Conservation (phyloP, 2,888 invertebrate species). For the Lithophane semibrunnea region DNA sequence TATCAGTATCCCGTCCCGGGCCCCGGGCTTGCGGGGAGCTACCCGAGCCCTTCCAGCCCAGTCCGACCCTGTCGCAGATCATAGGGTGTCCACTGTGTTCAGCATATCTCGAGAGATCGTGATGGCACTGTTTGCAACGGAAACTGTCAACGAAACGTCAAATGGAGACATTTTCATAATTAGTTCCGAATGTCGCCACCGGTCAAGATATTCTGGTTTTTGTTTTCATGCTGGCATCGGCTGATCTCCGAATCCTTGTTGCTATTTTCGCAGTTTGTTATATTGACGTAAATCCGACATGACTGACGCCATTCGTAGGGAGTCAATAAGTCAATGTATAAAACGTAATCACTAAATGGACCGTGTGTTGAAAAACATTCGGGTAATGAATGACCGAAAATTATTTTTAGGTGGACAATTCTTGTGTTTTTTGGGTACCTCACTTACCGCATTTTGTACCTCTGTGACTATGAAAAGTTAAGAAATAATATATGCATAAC, state of each 20-base stretch:
- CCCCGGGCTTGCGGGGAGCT: no score
- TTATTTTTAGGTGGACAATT: slow-evolving; percentile 1
- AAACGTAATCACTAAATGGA: slow-evolving; percentile 19
- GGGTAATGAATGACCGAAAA: slow-evolving; percentile 12
- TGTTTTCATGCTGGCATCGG: slow-evolving; percentile 21
- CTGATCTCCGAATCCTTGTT: slow-evolving; percentile 34
- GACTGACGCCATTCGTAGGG: slow-evolving; percentile 40
- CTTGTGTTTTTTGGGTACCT: not conserved
- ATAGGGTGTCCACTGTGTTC: not conserved
- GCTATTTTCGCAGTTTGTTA: slow-evolving; percentile 49
- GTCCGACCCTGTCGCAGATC: slow-evolving; percentile 33
- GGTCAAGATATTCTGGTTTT: not conserved
- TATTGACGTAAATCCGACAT: slow-evolving; percentile 32
- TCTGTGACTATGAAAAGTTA: not conserved
- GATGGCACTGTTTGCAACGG: not conserved
- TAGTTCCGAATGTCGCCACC: not conserved
- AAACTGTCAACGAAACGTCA: slow-evolving; percentile 7
- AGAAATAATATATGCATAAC: no score
- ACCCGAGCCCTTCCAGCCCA: no score
- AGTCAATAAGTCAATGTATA: slow-evolving; percentile 25
- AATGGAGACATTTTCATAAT: slow-evolving; percentile 1
- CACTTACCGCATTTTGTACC: not conserved
- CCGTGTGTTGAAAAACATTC: slow-evolving; percentile 28
- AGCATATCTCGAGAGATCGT: not conserved
- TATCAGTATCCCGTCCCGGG: no score